Conservation (phyloP, 2,888 invertebrate species). For the Hipparchia semele region DNA sequence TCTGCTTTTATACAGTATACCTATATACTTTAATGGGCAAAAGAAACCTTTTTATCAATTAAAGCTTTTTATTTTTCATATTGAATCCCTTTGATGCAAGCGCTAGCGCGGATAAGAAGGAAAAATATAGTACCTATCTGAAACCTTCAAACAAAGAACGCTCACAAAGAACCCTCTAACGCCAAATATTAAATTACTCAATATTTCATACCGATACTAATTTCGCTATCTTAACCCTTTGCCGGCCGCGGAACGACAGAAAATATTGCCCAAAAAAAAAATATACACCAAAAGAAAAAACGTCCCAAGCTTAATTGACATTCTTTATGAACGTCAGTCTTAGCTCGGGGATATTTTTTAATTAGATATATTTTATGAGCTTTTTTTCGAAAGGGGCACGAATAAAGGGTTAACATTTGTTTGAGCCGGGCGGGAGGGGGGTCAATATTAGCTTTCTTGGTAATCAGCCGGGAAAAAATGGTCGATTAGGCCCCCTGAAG, state of each 20-base stretch:
- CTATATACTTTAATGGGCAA: too few relatives aligned
- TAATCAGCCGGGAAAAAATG: conserved; percentile 83
- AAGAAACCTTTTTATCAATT: not conserved
- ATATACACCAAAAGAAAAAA: conserved; percentile 59
- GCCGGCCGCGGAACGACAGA: conserved; percentile 74
- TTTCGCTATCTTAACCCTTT: conserved; percentile 82
- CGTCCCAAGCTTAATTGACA: conserved; percentile 80
- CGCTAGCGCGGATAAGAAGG: conserved; percentile 56
- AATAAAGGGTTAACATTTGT: conserved; percentile 83
- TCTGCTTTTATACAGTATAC: too few relatives aligned
- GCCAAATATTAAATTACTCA: conserved; percentile 81
- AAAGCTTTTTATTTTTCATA: not conserved
- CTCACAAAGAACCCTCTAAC: conserved; percentile 43
- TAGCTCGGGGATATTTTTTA: conserved; percentile 83
- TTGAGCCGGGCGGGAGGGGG: conserved; percentile 70
- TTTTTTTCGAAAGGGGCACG: conserved; percentile 80
- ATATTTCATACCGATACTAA: conserved; percentile 83
- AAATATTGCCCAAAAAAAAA: conserved; percentile 60
- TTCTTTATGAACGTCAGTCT: conserved; percentile 84
- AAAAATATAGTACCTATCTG: conserved; percentile 38
- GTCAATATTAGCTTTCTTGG: conserved; percentile 80
- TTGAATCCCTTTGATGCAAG: conserved; percentile 39
- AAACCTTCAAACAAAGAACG: conserved; percentile 50
- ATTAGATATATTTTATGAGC: conserved; percentile 84
- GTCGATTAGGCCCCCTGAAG: conserved; percentile 77